Percentiles rank a stretch among this genome's conserved stretches.
Evolutionary conservation across 2,888 invertebrate genomes (phyloP).

Genomic region (Cremastinae sp.): DNA sequence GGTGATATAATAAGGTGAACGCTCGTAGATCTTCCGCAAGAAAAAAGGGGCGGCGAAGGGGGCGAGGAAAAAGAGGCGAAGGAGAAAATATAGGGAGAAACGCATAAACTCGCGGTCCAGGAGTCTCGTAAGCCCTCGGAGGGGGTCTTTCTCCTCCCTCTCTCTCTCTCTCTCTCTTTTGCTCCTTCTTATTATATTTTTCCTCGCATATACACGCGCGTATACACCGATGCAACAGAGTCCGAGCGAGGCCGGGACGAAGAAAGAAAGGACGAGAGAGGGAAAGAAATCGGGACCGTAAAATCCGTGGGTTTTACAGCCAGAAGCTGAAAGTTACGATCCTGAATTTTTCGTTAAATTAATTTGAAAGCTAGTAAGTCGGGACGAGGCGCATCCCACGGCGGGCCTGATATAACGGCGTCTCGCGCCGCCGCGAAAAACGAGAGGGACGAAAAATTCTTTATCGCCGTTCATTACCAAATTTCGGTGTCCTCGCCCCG

Average conservation of each 20-base stretch:
- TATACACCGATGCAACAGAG: not conserved
- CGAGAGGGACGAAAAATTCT: conserved; percentile 9
- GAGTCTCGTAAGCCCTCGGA: conserved; percentile 59
- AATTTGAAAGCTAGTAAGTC: conserved; percentile 66
- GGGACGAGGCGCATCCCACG: conserved; percentile 47
- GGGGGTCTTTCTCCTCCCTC: conserved; percentile 48
- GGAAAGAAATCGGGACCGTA: conserved; percentile 56
- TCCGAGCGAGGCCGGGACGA: conserved; percentile 43
- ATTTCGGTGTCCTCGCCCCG: conserved; percentile 13
- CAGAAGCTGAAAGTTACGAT: conserved; percentile 73
- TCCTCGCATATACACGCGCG: conserved; percentile 15
- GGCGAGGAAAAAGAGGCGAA: not conserved
- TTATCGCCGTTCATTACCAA: conserved; percentile 23
- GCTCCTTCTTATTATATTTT: conserved; percentile 41
- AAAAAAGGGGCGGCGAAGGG: not conserved
- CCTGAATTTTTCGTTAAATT: conserved; percentile 72
- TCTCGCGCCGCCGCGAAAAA: conserved; percentile 30
- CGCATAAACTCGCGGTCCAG: conserved; percentile 57
- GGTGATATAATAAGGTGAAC: conserved; percentile 59
- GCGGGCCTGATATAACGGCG: conserved; percentile 51
- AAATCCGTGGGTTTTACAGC: conserved; percentile 66
- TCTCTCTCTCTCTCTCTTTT: conserved; percentile 26
- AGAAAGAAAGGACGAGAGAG: conserved; percentile 4
- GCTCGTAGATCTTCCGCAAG: conserved; percentile 49
- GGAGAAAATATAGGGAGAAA: conserved; percentile 28